A percentile compares a stretch with the other conserved stretches of the same genome.
phyloP scores from a whole-genome alignment of 2,113 vertebrate genomes.

The Engystomops pustulosus region DNA sequence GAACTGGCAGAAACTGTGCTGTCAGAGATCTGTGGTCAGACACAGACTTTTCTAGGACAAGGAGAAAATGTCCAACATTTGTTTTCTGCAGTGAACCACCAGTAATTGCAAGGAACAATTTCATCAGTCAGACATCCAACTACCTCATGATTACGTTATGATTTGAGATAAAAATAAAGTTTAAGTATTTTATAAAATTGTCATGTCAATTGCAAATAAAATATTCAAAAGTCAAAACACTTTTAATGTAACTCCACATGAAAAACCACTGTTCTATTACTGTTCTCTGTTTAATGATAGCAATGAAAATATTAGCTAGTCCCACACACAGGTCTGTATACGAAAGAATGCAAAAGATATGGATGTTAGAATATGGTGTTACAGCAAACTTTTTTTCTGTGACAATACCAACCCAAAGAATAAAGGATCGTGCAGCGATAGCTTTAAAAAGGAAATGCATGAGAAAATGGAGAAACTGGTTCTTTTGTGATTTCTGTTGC shows the following conservation, averaged over 20 bases:
- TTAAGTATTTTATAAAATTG: not conserved
- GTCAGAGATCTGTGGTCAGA: slow-evolving; percentile 12
- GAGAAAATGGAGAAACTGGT: no score
- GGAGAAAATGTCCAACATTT: not conserved
- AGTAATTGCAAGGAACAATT: not conserved
- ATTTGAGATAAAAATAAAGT: not conserved
- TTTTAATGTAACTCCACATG: no score
- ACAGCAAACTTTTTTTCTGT: no score
- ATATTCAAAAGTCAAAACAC: not conserved
- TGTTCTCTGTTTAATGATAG: no score
- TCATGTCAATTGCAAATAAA: not conserved
- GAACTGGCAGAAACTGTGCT: not conserved
- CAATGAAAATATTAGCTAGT: no score
- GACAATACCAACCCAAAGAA: no score
- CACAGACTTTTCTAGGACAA: not conserved
- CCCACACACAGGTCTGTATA: no score
- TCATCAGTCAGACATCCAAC: not conserved
- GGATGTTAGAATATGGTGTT: no score
- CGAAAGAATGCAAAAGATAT: no score
- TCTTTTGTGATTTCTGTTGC: no score
- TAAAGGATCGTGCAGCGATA: no score
- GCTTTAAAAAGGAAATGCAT: no score
- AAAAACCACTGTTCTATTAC: not conserved
- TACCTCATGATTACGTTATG: not conserved
- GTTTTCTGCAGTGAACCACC: not conserved